Conservation (phyloP, 2,888 invertebrate genomes). For the Desoria tigrina region DNA sequence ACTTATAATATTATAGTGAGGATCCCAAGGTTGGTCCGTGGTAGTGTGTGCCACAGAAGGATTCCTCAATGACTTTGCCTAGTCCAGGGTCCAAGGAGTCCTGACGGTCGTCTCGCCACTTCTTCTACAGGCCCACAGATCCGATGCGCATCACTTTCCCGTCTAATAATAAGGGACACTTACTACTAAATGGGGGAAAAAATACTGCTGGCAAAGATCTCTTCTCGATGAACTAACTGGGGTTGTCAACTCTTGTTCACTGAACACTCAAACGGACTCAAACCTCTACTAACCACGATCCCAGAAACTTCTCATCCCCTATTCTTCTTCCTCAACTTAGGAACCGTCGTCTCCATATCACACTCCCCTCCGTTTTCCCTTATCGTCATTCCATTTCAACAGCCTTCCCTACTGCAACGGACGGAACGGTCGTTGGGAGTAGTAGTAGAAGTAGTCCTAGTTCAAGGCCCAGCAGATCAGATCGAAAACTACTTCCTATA, state of each 20-base stretch:
- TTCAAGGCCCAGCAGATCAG: too few relatives aligned
- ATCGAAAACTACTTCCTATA: too few relatives aligned
- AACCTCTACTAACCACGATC: background rate
- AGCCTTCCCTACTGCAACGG: too few relatives aligned
- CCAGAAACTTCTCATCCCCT: background rate
- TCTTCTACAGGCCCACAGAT: background rate
- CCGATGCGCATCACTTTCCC: constrained; percentile 11
- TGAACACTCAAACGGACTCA: background rate
- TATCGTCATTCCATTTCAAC: background rate
- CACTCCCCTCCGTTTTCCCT: constrained; percentile 9
- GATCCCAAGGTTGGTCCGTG: background rate
- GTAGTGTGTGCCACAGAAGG: background rate
- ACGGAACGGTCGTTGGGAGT: too few relatives aligned
- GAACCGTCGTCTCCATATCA: background rate
- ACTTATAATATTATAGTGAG: constrained; percentile 5
- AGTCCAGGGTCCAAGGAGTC: background rate
- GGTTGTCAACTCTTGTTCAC: constrained; percentile 15
- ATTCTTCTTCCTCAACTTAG: background rate
- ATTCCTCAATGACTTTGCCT: background rate
- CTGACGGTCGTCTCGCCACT: background rate
- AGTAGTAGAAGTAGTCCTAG: too few relatives aligned
- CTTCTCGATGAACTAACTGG: constrained; percentile 1
- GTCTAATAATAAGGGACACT: constrained; percentile 17
- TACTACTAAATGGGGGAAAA: too few relatives aligned
- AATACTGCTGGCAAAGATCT: constrained; percentile 6